These are phyloP conservation scores for Calameuta pallipes DNA, from an alignment of 2,888 invertebrate species.

Conservation along the genomic window DNA sequence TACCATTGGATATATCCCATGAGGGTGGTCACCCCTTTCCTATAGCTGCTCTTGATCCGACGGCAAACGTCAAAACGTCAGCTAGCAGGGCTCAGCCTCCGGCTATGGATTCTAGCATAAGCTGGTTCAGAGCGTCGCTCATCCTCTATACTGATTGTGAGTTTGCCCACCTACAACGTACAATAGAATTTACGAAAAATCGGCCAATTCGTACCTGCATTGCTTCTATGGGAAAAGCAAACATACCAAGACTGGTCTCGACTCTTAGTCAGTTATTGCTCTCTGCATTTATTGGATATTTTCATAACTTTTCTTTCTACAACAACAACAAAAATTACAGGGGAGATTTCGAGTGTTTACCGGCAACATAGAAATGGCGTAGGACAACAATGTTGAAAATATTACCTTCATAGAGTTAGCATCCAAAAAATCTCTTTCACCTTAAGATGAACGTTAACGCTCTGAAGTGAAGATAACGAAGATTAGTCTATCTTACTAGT, in stretches of 20 bases:
- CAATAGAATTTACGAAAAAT: slow-evolving; percentile 21
- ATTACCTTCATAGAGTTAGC: background rate
- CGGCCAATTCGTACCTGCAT: slow-evolving; percentile 28
- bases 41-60: slow-evolving; percentile 9
- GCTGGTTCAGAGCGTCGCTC: slow-evolving; percentile 35
- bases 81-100: slow-evolving; percentile 3
- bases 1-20: background rate
- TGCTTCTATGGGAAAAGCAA: slow-evolving; percentile 51
- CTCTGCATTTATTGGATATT: background rate
- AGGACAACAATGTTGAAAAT: background rate
- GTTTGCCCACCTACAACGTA: slow-evolving; percentile 5
- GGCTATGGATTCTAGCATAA: slow-evolving; percentile 31
- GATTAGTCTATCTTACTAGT: no score
- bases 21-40: slow-evolving; percentile 3
- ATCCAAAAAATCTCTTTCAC: no score
- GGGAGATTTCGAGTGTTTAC: background rate
- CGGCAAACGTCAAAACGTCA: slow-evolving; percentile 36
- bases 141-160: background rate
- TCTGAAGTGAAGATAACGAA: no score
- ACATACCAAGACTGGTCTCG: slow-evolving; percentile 23
- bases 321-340: background rate
- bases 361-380: background rate
- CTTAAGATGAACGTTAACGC: no score
- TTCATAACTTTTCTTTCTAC: background rate
- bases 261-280: background rate